phyloP scores from a whole-genome alignment of 2,113 vertebrate genomes.

The Spheniscus mendiculus region DNA sequence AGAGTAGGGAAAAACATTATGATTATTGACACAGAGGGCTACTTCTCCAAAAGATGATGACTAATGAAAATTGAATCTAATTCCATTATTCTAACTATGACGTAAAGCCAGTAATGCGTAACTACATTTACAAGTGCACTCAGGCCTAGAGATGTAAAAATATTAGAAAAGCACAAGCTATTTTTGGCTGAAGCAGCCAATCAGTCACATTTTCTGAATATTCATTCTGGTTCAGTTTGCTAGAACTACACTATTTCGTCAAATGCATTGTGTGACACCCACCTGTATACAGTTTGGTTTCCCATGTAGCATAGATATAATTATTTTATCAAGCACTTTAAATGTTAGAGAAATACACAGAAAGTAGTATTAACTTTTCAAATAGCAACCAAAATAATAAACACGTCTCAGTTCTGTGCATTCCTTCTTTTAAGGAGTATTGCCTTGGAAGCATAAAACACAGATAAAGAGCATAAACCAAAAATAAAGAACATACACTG shows the following conservation, averaged over 20 bases:
- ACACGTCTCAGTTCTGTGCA: neutral
- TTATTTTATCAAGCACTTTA: neutral
- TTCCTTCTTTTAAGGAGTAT: neutral
- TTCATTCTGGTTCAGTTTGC: neutral
- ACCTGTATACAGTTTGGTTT: neutral
- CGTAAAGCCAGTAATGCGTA: neutral
- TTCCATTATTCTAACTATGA: neutral
- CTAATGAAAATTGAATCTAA: neutral
- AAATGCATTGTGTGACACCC: neutral
- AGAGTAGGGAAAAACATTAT: neutral
- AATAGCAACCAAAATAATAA: neutral
- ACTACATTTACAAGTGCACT: neutral
- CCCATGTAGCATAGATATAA: neutral
- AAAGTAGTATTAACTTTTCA: neutral
- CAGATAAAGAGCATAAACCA: neutral
- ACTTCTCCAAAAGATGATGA: neutral
- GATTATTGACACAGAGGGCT: neutral
- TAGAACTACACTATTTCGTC: neutral
- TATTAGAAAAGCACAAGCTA: neutral
- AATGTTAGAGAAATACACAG: neutral
- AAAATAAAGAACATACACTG: neutral
- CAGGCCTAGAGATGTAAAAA: neutral
- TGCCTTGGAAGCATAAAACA: neutral
- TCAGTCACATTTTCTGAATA: neutral
- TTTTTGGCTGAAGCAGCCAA: neutral